These are phyloP conservation scores for Oligia latruncula DNA, from an alignment of 2,888 invertebrate species.

Conservation along the genomic window DNA sequence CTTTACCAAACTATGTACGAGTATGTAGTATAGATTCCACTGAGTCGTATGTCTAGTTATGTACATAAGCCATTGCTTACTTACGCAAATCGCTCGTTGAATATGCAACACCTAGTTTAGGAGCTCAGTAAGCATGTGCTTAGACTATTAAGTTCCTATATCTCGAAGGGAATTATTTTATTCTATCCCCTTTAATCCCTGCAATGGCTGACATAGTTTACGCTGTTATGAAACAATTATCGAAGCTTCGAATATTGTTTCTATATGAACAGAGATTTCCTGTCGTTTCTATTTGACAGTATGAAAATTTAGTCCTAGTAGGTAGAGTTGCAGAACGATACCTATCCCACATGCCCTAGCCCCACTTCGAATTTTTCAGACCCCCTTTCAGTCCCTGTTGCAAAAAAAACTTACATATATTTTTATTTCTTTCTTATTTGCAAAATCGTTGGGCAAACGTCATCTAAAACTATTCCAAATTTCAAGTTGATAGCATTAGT, in stretches of 20 bases:
- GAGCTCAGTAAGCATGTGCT: conserved; percentile 88
- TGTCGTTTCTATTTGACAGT: not conserved
- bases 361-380: too few relatives aligned
- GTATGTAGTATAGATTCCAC: conserved; percentile 65
- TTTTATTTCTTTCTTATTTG: too few relatives aligned
- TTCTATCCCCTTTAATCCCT: conserved; percentile 69
- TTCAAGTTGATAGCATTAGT: too few relatives aligned
- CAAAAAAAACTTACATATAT: too few relatives aligned
- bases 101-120: conserved; percentile 89
- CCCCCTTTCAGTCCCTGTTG: too few relatives aligned
- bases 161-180: conserved; percentile 76
- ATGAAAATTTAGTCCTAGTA: not conserved
- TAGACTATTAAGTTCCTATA: conserved; percentile 87
- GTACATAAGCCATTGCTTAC: conserved; percentile 88
- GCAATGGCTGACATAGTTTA: conserved; percentile 53
- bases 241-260: conserved; percentile 23
- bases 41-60: conserved; percentile 78
- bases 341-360: too few relatives aligned
- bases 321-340: not conserved
- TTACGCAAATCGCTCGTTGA: conserved; percentile 90
- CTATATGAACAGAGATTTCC: conserved; percentile 9
- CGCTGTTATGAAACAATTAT: conserved; percentile 40
- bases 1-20: conserved; percentile 62
- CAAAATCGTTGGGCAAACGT: too few relatives aligned
- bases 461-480: too few relatives aligned